Conservation (phyloP, 2,888 invertebrate genomes). For the Nipponacmea schrenckii region DNA sequence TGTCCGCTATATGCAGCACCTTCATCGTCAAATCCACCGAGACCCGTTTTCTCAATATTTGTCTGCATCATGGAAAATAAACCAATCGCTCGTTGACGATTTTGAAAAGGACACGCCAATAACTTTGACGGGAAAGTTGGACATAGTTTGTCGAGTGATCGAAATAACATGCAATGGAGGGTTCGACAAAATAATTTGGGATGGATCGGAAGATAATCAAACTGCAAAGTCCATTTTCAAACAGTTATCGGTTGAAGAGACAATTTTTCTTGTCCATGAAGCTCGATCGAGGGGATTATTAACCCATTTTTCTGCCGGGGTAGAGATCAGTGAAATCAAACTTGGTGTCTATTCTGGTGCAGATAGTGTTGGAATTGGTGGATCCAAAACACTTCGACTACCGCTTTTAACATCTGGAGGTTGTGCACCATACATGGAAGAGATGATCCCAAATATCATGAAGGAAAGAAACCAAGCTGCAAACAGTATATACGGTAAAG, state of each 20-base stretch:
- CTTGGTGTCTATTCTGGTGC: constrained; percentile 31
- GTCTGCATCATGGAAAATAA: constrained; percentile 50
- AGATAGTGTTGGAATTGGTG: constrained; percentile 35
- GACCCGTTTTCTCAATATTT: constrained; percentile 35
- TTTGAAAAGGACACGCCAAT: constrained; percentile 22
- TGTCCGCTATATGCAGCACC: constrained; percentile 39
- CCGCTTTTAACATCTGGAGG: constrained; percentile 29
- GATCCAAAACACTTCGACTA: constrained; percentile 30
- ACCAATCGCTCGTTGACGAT: constrained; percentile 40
- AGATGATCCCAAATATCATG: constrained; percentile 31
- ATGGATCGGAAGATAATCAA: constrained; percentile 30
- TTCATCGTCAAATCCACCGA: constrained; percentile 39
- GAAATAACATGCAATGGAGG: constrained; percentile 39
- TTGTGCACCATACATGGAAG: constrained; percentile 35
- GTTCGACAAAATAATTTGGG: constrained; percentile 38
- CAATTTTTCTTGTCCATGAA: constrained; percentile 32
- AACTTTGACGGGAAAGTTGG: constrained; percentile 32
- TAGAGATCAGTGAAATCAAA: constrained; percentile 29
- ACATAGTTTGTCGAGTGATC: constrained; percentile 41
- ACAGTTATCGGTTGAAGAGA: constrained; percentile 32
- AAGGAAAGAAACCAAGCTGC: constrained; percentile 30
- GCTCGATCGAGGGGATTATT: constrained; percentile 32
- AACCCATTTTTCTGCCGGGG: constrained; percentile 36
- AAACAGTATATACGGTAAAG: constrained; percentile 19
- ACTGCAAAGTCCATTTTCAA: constrained; percentile 36